These are phyloP conservation scores for Ephydatia muelleri DNA, from an alignment of 37 sponge, comb jelly and placozoan genomes.

Conservation along the genomic window DNA sequence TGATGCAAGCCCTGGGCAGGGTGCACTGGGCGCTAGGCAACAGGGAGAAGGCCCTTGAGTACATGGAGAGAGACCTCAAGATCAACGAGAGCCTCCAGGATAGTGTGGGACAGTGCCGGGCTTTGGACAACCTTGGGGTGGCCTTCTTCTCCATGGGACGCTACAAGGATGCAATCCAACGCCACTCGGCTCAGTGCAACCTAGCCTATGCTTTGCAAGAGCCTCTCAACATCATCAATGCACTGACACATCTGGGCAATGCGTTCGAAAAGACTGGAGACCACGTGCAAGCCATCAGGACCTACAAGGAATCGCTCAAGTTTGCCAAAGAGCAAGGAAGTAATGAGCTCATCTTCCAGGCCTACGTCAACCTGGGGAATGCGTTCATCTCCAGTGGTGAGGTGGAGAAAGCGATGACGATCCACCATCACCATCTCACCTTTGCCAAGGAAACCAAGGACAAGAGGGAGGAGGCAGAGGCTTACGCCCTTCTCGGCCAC, in stretches of 20 bases:
- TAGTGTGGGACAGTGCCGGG: conserved; percentile 66
- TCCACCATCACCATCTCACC: conserved; percentile 79
- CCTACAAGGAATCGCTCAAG: conserved; percentile 79
- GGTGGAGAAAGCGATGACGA: conserved; percentile 75
- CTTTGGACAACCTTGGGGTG: conserved; percentile 74
- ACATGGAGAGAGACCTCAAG: conserved; percentile 82
- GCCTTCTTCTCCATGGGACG: conserved; percentile 66
- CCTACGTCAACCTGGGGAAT: conserved; percentile 34
- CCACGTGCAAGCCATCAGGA: conserved; percentile 59
- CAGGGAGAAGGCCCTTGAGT: conserved; percentile 68
- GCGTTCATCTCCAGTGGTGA: conserved; percentile 41
- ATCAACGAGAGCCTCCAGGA: conserved; percentile 75
- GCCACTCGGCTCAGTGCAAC: conserved; percentile 69
- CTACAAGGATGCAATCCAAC: conserved; percentile 64
- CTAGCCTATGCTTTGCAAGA: conserved; percentile 59
- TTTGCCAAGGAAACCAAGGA: conserved; percentile 77
- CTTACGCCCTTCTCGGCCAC: conserved; percentile 76
- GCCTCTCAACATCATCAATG: conserved; percentile 57
- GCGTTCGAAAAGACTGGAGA: conserved; percentile 60
- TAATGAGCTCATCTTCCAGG: conserved; percentile 46
- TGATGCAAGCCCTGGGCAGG: conserved; percentile 88
- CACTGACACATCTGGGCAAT: conserved; percentile 74
- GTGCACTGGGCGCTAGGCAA: conserved; percentile 87
- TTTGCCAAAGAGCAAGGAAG: conserved; percentile 55
- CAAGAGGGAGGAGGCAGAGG: conserved; percentile 83